Base-by-base conservation (phyloP, 2,113 vertebrate genomes). In the Lipophrys pholis region DNA sequence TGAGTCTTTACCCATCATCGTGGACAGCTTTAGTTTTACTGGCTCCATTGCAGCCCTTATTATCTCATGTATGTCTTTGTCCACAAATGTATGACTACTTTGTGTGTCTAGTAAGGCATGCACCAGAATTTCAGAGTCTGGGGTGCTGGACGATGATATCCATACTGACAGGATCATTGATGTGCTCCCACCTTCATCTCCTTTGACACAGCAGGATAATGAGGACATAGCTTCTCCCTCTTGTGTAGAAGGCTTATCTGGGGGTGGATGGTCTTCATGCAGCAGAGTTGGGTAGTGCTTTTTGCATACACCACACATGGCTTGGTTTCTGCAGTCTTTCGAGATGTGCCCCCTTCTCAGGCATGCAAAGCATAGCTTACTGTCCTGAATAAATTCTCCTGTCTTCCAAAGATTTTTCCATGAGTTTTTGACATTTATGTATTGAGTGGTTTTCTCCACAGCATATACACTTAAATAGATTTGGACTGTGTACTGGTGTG, bases 161-260 rank as follows among this genome's bases (percentile, higher is more conserved):
- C 69, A 72, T 1, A 55, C 42, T 39, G 60, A 43, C 2, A 73
- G 42, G 17, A 56, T 64, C 42, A 55, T 50, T 5, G 39, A 72
- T 1, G 57, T 62, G 7, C n/a, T 72, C 5, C 38, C 51, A 14
- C 30, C 9, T 14, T 62, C 56, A 14, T 51, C 40, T 76, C 45
- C 21, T 6, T 9, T 30, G 5, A 69, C n/a, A 3, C 8, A 50
- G 15, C 58, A 77, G 6, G 66, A 77, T 9, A 63, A 7, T 51
- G 51, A 41, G 2, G 39, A 43, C 0, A 8, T 21, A 9, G 7
- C 57, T 45, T 38, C 65, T 17, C 45, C 35, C 1, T 6, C 35
- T 41, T 41, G 38, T 1, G 17, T 30, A 14, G 21, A 11, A 40
- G 62, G 5, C 11, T 51, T 12, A 1, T 50, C 43, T 49, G 15